These are phyloP conservation scores for Pelodytes ibericus DNA, from an alignment of 2,797 vertebrate species.

Conservation along the genomic window DNA sequence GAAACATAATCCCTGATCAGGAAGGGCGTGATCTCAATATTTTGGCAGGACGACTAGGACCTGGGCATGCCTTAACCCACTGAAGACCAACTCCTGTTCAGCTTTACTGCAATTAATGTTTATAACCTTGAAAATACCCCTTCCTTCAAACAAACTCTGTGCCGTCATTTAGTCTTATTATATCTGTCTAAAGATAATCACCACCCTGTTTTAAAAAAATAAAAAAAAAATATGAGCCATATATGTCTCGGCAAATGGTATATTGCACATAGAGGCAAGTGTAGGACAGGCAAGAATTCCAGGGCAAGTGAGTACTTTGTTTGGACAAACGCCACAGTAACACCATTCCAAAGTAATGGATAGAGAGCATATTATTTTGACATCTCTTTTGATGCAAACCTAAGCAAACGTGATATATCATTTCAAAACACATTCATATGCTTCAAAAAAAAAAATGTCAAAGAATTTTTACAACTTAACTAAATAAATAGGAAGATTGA, in stretches of 20 bases:
- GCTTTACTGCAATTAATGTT: too few relatives aligned
- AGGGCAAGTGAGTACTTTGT: background rate
- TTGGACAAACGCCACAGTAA: constrained; percentile 7
- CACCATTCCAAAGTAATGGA: constrained; percentile 67
- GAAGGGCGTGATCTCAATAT: too few relatives aligned
- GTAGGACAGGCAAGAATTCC: background rate
- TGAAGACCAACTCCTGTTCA: too few relatives aligned
- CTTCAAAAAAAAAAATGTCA: constrained; percentile 55
- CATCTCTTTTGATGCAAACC: constrained; percentile 71
- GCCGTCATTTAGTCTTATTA: too few relatives aligned
- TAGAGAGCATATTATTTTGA: constrained; percentile 71
- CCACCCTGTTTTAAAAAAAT: too few relatives aligned
- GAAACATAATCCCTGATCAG: too few relatives aligned
- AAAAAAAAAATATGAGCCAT: constrained; percentile 33
- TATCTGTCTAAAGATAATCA: too few relatives aligned
- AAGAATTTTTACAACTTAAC: constrained; percentile 54
- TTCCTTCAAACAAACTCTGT: too few relatives aligned
- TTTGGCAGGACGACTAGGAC: too few relatives aligned
- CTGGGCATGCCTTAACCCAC: too few relatives aligned
- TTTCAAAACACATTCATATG: constrained; percentile 71
- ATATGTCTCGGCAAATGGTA: constrained; percentile 57
- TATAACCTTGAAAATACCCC: too few relatives aligned
- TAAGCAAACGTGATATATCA: constrained; percentile 59
- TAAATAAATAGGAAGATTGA: constrained; percentile 59
- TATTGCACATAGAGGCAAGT: background rate